Evolutionary conservation across 2,888 invertebrate species (phyloP), one percentile per base, ranked within the genome.

Genomic region (Monopis laevigella): DNA sequence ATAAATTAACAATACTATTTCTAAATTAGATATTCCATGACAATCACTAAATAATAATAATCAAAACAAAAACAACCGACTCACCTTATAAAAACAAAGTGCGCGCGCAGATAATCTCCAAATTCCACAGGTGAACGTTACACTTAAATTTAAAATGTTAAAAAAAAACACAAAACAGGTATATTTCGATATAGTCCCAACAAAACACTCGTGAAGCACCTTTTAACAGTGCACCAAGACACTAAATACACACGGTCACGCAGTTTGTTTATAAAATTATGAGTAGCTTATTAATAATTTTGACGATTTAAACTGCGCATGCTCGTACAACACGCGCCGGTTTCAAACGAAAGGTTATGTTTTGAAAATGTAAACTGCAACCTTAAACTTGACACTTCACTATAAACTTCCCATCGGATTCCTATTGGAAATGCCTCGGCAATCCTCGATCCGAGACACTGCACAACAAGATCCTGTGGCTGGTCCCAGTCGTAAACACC

Each of bases 101-200:
- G 78, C 78, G 78, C 78, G 80, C 78, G 78, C 78, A 80, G 74
- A 65, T 69, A 64, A 61, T 66, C 66, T 65, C 65, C 58, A 65
- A 74, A 70, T 77, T 69, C 75, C 69, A 78, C 75, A 77, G 77
- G 78, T 75, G 75, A 69, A 69, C 68, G 68, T 66, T 71, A 64
- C 56, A 59, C 59, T 60, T 51, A 52, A 60, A 69, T 70, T 60
- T 61, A 18, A 54, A 61, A 62, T 57, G 45, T 41, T 47, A 46
- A 16, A 27, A 10, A 17, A 26, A 40, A 29, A 39, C 17, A 19
- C 27, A 11, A n/a, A n/a, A 2, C n/a, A 13, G 17, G 18, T 14
- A 16, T 18, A 34, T 7, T 12, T 21, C 8, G 30, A 29, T 46
- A 44, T 50, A 46, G 48, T 50, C 47, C 10, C 29, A 48, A 49